A percentile compares a stretch with the other conserved stretches of the same genome.
Conservation (phyloP, 1,140 invertebrate genomes). For the Panagrolaimus sp. region DNA sequence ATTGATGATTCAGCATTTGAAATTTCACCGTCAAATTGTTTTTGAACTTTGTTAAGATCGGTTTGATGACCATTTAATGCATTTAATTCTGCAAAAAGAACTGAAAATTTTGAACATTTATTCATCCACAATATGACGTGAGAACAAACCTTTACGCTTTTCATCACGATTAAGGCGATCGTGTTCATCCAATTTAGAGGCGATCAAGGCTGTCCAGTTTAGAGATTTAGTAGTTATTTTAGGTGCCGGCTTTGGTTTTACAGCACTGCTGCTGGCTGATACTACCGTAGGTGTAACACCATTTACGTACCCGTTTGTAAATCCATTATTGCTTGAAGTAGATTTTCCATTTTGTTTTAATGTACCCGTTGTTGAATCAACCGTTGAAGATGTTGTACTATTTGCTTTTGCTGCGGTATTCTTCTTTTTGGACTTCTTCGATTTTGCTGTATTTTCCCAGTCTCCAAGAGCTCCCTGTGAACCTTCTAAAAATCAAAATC, state of each 20-base stretch:
- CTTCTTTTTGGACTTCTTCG: slow-evolving; percentile 51
- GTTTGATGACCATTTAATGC: not conserved
- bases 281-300: not conserved
- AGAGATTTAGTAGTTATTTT: not conserved
- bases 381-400: slow-evolving; percentile 13
- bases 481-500: slow-evolving; percentile 22
- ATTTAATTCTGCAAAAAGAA: not conserved
- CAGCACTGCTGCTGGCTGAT: slow-evolving; percentile 9
- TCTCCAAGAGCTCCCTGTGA: slow-evolving; percentile 41
- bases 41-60: not conserved
- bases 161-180: slow-evolving; percentile 1
- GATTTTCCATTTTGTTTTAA: not conserved
- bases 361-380: slow-evolving; percentile 21
- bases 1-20: slow-evolving; percentile 19
- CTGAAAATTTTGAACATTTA: not conserved
- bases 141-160: slow-evolving; percentile 1
- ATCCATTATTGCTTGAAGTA: not conserved
- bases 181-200: not conserved
- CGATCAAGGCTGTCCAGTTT: not conserved
- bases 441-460: slow-evolving; percentile 41
- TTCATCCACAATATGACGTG: not conserved
- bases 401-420: slow-evolving; percentile 11
- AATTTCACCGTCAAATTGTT: slow-evolving; percentile 14
- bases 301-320: not conserved
- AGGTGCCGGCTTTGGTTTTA: slow-evolving; percentile 10